Evolutionary conservation across 2,888 invertebrate genomes (phyloP), one percentile per base, ranked within the genome.

Genomic region (Andrena bucephala): DNA sequence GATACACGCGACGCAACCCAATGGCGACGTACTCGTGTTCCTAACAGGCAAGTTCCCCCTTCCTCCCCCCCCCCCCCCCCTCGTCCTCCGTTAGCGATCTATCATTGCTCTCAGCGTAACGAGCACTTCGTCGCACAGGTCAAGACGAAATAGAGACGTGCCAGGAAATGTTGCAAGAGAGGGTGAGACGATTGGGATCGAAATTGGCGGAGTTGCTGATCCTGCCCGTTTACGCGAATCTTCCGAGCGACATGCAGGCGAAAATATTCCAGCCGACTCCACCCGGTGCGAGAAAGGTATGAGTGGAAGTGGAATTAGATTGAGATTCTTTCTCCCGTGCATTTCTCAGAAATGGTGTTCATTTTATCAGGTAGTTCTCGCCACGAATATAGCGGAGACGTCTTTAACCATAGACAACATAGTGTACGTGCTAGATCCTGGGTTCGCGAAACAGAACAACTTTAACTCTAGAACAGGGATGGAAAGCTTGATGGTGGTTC

Each of bases 251-350:
- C 90, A 97, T 99, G 97, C 99, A 99, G 94, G 98, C 99, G 2
- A 99, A 99, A 94, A 99, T 99, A 90, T 99, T 99, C 94, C 98
- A 99, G 90, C 99, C 99, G 0, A 99, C 99, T 0, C 99, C 99
- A 57, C 97, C 97, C 8, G 98, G 98, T 83, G 99, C 99, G 0
- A 95, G 99, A 82, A 99, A 99, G 95, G 96, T 95, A 60, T 2
- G 16, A 6, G 16, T 57, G 20, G 54, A 16, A 16, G 16, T 16
- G 42, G 5, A 16, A 27, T 33, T 3, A 68, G 42, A n/a, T 1
- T 27, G n/a, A 33, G 13, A 42, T 16, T 66, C 16, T 50, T 50
- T 7, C 16, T 6, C 48, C 27, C 20, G 52, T 10, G 31, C 0
- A 5, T 7, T 50, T 54, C 0, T 62, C 16, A 31, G 10, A 27